Evolutionary conservation across 2,888 invertebrate species (phyloP).

Genomic region (Clusia tigrina): DNA sequence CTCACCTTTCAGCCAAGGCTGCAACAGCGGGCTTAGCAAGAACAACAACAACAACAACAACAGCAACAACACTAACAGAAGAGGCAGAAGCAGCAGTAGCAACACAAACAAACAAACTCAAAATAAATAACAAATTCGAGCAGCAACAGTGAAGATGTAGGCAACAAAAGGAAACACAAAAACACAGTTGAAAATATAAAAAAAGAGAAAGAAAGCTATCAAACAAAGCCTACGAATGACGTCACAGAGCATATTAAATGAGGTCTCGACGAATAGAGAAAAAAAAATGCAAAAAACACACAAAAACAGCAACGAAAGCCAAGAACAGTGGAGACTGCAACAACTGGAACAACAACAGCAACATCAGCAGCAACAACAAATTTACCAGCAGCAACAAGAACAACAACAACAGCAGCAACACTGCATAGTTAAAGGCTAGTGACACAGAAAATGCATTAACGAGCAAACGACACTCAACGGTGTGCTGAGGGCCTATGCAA

Average conservation of each 20-base stretch:
- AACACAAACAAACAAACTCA: slow-evolving; percentile 19
- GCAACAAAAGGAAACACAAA: slow-evolving; percentile 13
- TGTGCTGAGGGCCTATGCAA: slow-evolving; percentile 15
- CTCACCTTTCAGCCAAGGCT: slow-evolving; percentile 20
- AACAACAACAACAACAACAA: slow-evolving; percentile 4
- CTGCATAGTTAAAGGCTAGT: slow-evolving; percentile 40
- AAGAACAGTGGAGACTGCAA: too few species aligned
- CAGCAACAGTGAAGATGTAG: too few species aligned
- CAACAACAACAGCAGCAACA: slow-evolving; percentile 19
- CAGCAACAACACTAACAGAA: neutral
- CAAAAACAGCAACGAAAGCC: neutral
- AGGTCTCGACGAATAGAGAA: slow-evolving; percentile 32
- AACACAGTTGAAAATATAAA: neutral
- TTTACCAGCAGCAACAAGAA: neutral
- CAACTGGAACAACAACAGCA: neutral
- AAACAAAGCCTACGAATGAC: slow-evolving; percentile 38
- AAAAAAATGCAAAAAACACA: slow-evolving; percentile 13
- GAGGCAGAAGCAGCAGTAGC: slow-evolving; percentile 7
- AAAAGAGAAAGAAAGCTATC: too few species aligned
- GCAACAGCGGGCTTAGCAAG: slow-evolving; percentile 11
- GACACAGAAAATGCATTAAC: slow-evolving; percentile 58
- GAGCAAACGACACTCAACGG: slow-evolving; percentile 47
- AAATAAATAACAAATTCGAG: slow-evolving; percentile 15
- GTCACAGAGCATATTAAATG: slow-evolving; percentile 54
- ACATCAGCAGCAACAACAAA: slow-evolving; percentile 19